phyloP scores from a whole-genome alignment of 2,113 vertebrate genomes.

The Periophthalmodon schlosseri region DNA sequence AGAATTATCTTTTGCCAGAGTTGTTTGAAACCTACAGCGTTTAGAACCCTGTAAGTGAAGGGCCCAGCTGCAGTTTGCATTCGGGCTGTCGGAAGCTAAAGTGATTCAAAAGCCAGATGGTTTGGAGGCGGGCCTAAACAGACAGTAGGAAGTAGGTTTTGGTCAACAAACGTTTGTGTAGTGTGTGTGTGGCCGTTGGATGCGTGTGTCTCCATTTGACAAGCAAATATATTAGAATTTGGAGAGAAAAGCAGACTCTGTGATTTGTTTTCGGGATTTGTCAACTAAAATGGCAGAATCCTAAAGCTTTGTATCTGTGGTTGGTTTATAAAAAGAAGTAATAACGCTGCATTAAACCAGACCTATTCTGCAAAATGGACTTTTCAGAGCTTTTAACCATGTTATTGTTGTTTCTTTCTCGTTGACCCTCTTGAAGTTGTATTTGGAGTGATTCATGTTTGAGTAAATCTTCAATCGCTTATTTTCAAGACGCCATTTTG shows the following conservation, averaged over 20 bases:
- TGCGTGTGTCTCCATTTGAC: slow-evolving; percentile 17
- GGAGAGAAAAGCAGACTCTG: background rate
- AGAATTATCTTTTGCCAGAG: slow-evolving; percentile 7
- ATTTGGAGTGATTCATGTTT: too few species aligned
- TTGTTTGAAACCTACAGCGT: slow-evolving; percentile 2
- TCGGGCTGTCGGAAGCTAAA: slow-evolving; percentile 15
- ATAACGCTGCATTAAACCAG: too few species aligned
- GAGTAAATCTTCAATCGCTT: too few species aligned
- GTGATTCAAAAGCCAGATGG: slow-evolving; percentile 49
- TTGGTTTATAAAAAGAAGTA: too few species aligned
- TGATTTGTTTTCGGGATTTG: background rate
- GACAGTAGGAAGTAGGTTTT: slow-evolving; percentile 27
- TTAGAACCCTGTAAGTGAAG: background rate
- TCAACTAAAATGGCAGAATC: too few species aligned
- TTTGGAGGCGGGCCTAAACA: slow-evolving; percentile 10
- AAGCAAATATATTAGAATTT: background rate
- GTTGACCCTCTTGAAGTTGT: too few species aligned
- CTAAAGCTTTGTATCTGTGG: too few species aligned
- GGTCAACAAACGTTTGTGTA: slow-evolving; percentile 35
- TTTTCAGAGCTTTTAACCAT: too few species aligned
- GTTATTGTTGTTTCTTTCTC: too few species aligned
- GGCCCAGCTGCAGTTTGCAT: slow-evolving; percentile 11
- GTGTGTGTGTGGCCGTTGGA: background rate
- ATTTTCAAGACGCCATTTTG: too few species aligned
- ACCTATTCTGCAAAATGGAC: too few species aligned